These are phyloP conservation scores for Aphelenchoides besseyi DNA, from an alignment of 1,140 invertebrate species.

Conservation along the genomic window DNA sequence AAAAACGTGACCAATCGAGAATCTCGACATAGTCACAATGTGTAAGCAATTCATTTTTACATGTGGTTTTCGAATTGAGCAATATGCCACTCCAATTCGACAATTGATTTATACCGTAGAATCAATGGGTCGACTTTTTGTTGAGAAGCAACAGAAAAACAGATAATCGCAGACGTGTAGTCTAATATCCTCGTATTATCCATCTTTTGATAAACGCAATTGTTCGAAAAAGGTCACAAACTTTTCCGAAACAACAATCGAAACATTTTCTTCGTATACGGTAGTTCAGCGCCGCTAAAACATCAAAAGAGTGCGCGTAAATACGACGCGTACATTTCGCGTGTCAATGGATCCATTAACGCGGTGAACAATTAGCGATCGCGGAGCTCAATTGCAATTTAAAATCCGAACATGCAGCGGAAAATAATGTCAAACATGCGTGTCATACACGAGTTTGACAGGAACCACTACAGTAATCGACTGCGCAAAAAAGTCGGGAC, in stretches of 20 bases:
- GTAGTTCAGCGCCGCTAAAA: background rate
- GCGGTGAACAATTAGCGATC: background rate
- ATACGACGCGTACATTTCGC: too few relatives aligned
- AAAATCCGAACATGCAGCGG: background rate
- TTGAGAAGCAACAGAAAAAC: background rate
- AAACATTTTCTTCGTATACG: too few relatives aligned
- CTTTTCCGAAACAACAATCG: too few relatives aligned
- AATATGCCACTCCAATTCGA: background rate
- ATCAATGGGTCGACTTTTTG: background rate
- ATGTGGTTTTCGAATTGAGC: background rate
- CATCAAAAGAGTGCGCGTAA: background rate
- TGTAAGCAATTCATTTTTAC: background rate
- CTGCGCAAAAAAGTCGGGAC: too few relatives aligned
- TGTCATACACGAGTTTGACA: background rate
- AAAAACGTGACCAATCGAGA: background rate
- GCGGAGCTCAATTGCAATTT: background rate
- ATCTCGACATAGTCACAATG: background rate
- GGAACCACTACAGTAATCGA: too few relatives aligned
- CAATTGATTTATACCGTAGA: background rate
- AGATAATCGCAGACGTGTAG: background rate
- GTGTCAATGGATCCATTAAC: background rate
- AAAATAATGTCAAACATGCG: conserved; percentile 12
- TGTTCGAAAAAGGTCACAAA: too few relatives aligned
- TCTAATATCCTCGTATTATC: too few relatives aligned
- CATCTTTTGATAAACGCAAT: too few relatives aligned